Percentiles rank a stretch among this genome's conserved stretches.
phyloP scores from a whole-genome alignment of 2,888 invertebrate genomes.

The Lasioglossum pauxillum region DNA sequence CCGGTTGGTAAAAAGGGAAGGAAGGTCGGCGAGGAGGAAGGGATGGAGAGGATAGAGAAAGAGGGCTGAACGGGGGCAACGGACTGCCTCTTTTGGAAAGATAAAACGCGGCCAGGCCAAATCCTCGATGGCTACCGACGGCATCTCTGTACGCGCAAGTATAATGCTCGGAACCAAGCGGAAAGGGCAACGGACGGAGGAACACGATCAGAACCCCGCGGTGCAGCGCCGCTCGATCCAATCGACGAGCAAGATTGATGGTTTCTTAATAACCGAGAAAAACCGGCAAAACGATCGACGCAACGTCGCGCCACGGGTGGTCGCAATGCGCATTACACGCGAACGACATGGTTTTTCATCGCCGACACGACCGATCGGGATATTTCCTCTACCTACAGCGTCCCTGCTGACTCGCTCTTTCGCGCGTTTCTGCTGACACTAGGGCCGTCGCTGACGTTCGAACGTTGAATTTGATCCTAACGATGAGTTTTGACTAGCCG shows the following conservation, averaged over 20 bases:
- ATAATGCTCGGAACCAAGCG: slow-evolving; percentile 38
- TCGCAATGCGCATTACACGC: slow-evolving; percentile 63
- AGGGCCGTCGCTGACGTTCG: neutral
- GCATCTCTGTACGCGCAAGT: slow-evolving; percentile 51
- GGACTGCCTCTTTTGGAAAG: slow-evolving; percentile 28
- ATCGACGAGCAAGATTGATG: slow-evolving; percentile 80
- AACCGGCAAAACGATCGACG: slow-evolving; percentile 80
- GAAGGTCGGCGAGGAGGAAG: slow-evolving; percentile 22
- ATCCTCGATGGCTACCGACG: slow-evolving; percentile 61
- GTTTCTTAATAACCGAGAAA: slow-evolving; percentile 83
- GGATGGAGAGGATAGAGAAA: neutral
- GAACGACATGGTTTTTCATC: slow-evolving; percentile 74
- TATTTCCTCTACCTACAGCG: slow-evolving; percentile 33
- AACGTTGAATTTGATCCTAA: neutral
- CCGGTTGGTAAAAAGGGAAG: slow-evolving; percentile 40
- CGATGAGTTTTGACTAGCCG: neutral
- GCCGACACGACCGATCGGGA: slow-evolving; percentile 40
- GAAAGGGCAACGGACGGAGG: slow-evolving; percentile 58
- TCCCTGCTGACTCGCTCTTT: slow-evolving; percentile 15
- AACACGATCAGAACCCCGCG: slow-evolving; percentile 71
- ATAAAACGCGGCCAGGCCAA: slow-evolving; percentile 54
- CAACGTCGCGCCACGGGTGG: slow-evolving; percentile 70
- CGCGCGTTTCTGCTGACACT: slow-evolving; percentile 1
- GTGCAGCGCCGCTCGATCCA: slow-evolving; percentile 72
- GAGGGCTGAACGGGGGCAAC: slow-evolving; percentile 24